Conservation (phyloP, 2,888 invertebrate species). For the Bibio marci region DNA sequence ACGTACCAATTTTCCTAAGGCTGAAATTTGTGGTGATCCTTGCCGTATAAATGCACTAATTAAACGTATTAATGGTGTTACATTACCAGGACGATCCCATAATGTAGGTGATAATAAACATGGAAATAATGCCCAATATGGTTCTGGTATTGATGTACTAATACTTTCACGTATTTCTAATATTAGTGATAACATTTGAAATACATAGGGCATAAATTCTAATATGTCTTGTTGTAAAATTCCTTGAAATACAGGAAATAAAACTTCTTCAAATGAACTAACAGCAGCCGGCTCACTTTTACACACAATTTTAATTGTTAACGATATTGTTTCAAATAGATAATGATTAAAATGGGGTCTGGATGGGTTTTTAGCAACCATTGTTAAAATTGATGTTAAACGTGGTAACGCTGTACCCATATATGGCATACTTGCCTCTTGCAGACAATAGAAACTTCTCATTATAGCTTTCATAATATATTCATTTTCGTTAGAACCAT, state of each 20-base stretch:
- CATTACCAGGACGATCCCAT: constrained; percentile 89
- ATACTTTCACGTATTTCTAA: constrained; percentile 51
- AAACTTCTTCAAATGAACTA: constrained; percentile 71
- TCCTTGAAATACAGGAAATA: constrained; percentile 90
- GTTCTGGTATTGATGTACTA: constrained; percentile 46
- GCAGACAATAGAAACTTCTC: constrained; percentile 65
- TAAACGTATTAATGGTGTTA: constrained; percentile 82
- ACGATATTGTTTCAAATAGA: constrained; percentile 85
- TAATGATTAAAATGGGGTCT: constrained; percentile 98
- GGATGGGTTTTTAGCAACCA: constrained; percentile 83
- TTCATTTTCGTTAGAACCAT: constrained; percentile 81
- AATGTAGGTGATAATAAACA: constrained; percentile 76
- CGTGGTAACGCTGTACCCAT: constrained; percentile 66
- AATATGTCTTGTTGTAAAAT: constrained; percentile 80
- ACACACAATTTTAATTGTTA: constrained; percentile 82
- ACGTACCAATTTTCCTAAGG: constrained; percentile 52
- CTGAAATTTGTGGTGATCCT: constrained; percentile 48
- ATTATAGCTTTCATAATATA: constrained; percentile 98
- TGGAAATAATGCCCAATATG: constrained; percentile 80
- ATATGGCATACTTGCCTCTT: constrained; percentile 63
- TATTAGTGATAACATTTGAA: constrained; percentile 87
- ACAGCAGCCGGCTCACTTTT: constrained; percentile 64
- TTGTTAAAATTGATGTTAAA: constrained; percentile 63
- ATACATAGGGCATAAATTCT: constrained; percentile 97
- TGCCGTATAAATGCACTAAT: constrained; percentile 71